A percentile compares a stretch with the other conserved stretches of the same genome.
These are phyloP conservation scores for Ctenicera cuprea DNA, from an alignment of 2,888 invertebrate genomes.

Conservation along the genomic window DNA sequence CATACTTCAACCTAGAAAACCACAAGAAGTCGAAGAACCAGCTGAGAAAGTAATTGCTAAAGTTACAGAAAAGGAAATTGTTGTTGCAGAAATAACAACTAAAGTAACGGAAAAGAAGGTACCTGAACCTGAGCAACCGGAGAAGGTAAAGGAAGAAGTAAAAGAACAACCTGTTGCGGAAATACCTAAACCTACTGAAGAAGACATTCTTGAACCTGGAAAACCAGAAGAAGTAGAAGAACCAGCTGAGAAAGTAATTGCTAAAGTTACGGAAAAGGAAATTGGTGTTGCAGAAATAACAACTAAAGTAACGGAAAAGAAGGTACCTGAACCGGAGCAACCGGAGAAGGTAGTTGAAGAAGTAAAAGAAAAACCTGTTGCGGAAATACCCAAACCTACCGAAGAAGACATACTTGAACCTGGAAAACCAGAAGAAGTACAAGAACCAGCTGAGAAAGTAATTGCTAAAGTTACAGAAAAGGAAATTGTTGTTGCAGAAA, in stretches of 20 bases:
- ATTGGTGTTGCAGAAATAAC: neutral
- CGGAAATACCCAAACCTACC: neutral
- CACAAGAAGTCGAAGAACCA: no score
- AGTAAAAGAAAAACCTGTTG: neutral
- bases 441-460: neutral
- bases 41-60: no score
- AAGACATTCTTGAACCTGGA: no score
- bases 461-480: neutral
- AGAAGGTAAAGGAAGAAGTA: no score
- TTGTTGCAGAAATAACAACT: no score
- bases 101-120: no score
- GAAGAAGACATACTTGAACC: neutral
- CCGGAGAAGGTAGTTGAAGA: neutral
- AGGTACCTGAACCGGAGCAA: neutral
- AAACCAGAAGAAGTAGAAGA: neutral
- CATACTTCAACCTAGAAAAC: no score
- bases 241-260: neutral
- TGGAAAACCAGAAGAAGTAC: neutral
- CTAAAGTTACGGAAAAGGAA: neutral
- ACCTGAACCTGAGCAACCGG: no score
- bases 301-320: neutral
- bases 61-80: no score
- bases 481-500: neutral
- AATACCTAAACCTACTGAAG: no score
- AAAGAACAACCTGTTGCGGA: no score